These are phyloP conservation scores for Rosalia funebris DNA, from an alignment of 2,888 invertebrate genomes.

Conservation along the genomic window DNA sequence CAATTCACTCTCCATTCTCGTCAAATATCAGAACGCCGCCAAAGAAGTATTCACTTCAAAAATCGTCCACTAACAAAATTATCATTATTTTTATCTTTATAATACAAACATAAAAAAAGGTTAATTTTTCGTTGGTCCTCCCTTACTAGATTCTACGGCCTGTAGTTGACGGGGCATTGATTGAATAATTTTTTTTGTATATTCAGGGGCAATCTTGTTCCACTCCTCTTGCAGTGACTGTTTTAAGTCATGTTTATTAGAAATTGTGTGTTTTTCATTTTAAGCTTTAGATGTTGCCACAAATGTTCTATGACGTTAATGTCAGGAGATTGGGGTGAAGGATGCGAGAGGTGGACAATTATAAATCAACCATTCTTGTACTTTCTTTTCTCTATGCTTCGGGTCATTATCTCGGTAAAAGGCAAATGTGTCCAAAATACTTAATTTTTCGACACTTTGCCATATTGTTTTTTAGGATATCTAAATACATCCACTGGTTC, in stretches of 20 bases:
- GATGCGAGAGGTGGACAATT: not conserved
- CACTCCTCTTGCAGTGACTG: not conserved
- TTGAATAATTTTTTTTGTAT: not conserved
- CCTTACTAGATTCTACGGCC: not conserved
- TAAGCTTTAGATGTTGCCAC: not conserved
- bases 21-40: no score
- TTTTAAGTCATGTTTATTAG: not conserved
- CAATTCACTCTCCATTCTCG: no score
- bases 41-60: no score
- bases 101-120: not conserved
- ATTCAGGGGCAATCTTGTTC: not conserved
- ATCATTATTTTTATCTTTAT: not conserved
- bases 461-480: not conserved
- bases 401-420: not conserved
- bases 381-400: not conserved
- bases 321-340: not conserved
- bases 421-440: not conserved
- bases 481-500: not conserved
- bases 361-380: not conserved
- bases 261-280: not conserved
- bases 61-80: not conserved
- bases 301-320: not conserved
- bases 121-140: not conserved
- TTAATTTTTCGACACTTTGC: not conserved
- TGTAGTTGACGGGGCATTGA: not conserved